Conservation (phyloP, 2,113 vertebrate genomes). For the Jaculus jaculus region DNA sequence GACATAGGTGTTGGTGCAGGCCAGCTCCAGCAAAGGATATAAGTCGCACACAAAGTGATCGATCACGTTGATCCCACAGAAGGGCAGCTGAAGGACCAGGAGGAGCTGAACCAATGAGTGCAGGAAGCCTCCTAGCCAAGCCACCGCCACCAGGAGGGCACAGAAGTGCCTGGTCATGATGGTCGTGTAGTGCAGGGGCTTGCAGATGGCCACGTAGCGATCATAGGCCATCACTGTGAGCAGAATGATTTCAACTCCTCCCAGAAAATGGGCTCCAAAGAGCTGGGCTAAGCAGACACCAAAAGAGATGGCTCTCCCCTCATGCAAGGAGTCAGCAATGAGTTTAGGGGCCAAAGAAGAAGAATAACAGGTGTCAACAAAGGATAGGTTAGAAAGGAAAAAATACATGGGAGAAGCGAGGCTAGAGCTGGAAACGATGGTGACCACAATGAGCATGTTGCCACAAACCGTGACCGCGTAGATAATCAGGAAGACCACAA, state of each 20-base stretch:
- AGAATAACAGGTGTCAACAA: slow-evolving; percentile 66
- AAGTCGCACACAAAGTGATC: slow-evolving; percentile 32
- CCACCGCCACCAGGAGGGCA: slow-evolving; percentile 27
- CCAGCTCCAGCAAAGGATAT: slow-evolving; percentile 55
- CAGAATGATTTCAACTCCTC: background rate
- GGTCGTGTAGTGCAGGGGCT: background rate
- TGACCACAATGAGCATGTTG: slow-evolving; percentile 57
- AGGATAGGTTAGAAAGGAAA: slow-evolving; percentile 64
- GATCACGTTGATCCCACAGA: background rate
- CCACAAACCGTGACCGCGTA: slow-evolving; percentile 39
- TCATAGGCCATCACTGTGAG: slow-evolving; percentile 20
- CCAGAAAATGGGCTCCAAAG: slow-evolving; percentile 18
- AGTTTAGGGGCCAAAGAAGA: slow-evolving; percentile 68
- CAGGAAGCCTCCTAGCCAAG: slow-evolving; percentile 63
- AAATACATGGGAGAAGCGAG: slow-evolving; percentile 50
- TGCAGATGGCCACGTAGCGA: background rate
- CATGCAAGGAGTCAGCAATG: slow-evolving; percentile 53
- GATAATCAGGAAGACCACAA: slow-evolving; percentile 50
- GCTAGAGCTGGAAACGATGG: background rate
- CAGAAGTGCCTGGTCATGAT: slow-evolving; percentile 26
- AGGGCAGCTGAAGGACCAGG: background rate
- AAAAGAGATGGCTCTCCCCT: slow-evolving; percentile 50
- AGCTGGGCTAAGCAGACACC: slow-evolving; percentile 56
- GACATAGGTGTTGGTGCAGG: slow-evolving; percentile 8
- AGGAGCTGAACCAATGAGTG: slow-evolving; percentile 58